Conservation (phyloP, 2,113 vertebrate species). For the Canis aureus region DNA sequence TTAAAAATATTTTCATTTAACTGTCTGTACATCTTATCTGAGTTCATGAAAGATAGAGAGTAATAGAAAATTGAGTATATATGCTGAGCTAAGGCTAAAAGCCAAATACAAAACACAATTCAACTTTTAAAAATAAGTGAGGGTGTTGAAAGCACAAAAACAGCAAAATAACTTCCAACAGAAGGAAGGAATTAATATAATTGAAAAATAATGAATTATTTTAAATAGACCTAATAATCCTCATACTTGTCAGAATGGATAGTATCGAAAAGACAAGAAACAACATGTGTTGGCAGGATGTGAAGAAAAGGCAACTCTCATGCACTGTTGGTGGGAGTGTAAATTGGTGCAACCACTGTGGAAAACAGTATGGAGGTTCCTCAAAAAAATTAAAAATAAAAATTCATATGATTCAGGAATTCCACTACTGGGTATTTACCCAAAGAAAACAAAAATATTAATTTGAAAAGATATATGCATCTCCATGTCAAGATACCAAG, state of each 20-base stretch:
- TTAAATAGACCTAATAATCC: neutral
- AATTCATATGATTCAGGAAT: neutral
- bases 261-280: neutral
- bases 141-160: slow-evolving; percentile 12
- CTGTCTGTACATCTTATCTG: neutral
- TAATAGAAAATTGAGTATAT: slow-evolving; percentile 20
- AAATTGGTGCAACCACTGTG: neutral
- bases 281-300: neutral
- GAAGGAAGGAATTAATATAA: slow-evolving; percentile 49
- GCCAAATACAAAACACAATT: neutral
- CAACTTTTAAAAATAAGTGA: slow-evolving; percentile 47
- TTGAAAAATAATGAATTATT: slow-evolving; percentile 50
- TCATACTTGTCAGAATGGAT: neutral
- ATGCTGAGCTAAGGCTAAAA: slow-evolving; percentile 7
- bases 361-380: neutral
- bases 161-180: slow-evolving; percentile 46
- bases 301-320: neutral
- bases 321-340: neutral
- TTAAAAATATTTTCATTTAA: neutral
- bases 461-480: neutral
- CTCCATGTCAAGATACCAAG: neutral
- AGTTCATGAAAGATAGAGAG: slow-evolving; percentile 53
- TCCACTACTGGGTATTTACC: neutral
- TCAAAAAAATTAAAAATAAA: neutral
- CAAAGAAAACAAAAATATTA: neutral